A percentile compares a stretch with the other conserved stretches of the same genome.
Conservation (phyloP, 2,888 invertebrate species). For the Cheilosia impressa region DNA sequence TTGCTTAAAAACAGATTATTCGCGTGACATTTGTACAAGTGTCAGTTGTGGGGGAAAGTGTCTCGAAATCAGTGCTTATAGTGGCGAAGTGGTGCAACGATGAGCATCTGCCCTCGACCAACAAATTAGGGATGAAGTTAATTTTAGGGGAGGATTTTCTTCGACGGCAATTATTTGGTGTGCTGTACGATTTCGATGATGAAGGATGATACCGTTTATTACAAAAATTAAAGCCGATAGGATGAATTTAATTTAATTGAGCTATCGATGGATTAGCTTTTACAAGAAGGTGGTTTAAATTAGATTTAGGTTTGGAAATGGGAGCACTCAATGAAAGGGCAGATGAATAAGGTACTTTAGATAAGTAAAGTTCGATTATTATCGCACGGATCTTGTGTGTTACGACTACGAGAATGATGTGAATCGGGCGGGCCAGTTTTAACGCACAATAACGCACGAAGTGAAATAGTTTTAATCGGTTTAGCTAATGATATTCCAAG, state of each 20-base stretch:
- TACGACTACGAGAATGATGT: no score
- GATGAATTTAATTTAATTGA: slow-evolving; percentile 49
- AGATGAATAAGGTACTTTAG: background rate
- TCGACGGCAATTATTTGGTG: slow-evolving; percentile 47
- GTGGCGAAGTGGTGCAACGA: slow-evolving; percentile 43
- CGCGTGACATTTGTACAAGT: slow-evolving; percentile 72
- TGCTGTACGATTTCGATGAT: slow-evolving; percentile 19
- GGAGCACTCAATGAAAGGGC: background rate
- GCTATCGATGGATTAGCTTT: slow-evolving; percentile 30
- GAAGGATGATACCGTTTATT: slow-evolving; percentile 61
- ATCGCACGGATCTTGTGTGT: no score
- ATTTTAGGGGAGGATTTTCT: slow-evolving; percentile 53
- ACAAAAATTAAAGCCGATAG: slow-evolving; percentile 55
- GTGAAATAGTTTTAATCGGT: no score
- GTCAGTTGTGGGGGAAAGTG: slow-evolving; percentile 36
- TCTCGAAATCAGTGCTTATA: slow-evolving; percentile 17
- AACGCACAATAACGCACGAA: no score
- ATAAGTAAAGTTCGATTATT: background rate
- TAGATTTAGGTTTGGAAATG: background rate
- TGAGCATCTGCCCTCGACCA: slow-evolving; percentile 66
- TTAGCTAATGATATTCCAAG: no score
- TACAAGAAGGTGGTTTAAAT: background rate
- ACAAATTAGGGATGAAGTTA: slow-evolving; percentile 70
- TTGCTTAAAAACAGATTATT: slow-evolving; percentile 63
- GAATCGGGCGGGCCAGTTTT: no score